Conservation (phyloP, 2,113 vertebrate species). For the Onychostoma macrolepis region DNA sequence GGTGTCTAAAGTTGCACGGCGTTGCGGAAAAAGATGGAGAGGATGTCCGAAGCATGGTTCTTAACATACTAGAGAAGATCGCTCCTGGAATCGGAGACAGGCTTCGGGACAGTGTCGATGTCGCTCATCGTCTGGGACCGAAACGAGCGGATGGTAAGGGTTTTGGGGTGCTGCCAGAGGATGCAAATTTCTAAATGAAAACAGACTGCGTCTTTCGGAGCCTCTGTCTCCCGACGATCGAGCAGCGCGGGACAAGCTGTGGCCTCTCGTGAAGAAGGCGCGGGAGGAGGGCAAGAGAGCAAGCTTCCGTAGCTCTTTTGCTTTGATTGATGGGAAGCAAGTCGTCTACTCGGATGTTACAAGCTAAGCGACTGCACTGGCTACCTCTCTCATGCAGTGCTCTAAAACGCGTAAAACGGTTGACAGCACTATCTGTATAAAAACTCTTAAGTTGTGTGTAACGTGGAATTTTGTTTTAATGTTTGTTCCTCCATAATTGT, state of each 20-base stretch:
- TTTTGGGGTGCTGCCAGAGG: background rate
- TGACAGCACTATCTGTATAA: background rate
- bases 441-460: background rate
- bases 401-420: too few species aligned
- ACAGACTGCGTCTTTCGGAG: background rate
- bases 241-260: background rate
- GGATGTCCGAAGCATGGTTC: background rate
- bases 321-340: background rate
- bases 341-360: background rate
- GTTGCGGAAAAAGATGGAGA: background rate
- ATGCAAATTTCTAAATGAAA: background rate
- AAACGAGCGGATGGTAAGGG: background rate
- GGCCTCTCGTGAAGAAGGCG: background rate
- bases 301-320: background rate
- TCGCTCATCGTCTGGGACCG: background rate
- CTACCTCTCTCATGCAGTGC: background rate
- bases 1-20: too few species aligned
- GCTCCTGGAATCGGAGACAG: background rate
- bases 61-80: background rate
- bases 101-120: background rate
- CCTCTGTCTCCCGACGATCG: too few species aligned
- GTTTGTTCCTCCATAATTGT: too few species aligned
- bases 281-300: background rate
- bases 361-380: background rate
- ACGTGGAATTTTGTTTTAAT: too few species aligned